Base-by-base conservation (phyloP, 2,888 invertebrate species). In the Chloroclysta siterata region DNA sequence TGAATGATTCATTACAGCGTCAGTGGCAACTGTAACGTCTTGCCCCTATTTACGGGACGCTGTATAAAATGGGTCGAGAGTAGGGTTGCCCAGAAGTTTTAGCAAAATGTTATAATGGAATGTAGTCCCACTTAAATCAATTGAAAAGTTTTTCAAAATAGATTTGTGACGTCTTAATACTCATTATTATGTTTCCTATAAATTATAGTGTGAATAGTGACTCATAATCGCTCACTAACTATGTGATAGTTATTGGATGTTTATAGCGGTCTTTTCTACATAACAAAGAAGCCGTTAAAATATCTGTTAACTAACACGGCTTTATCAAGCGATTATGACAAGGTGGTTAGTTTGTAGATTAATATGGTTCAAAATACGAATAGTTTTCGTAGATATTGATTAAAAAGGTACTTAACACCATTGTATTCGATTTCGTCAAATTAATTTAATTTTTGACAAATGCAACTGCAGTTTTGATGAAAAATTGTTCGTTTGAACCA, bases 161-260 rank as follows among this genome's bases (percentile, higher is more conserved):
- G 42, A 15, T 44, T 44, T 44, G 13, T 44, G 15, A 44, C 13
- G 65, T 73, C 72, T 78, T 78, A 82, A 83, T 83, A 83, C 83
- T 83, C 83, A 87, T 75, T 72, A 75, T 72, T 72, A 39, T 39
- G 82, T 84, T 83, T 87, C 84, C 84, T 87, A 82, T 76, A 74
- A 52, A 52, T 51, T 48, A 48, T 54, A 46, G 77, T 75, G 79
- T 76, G 77, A 77, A 28, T 57, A 42, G 5, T 11, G 14, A n/a
- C 6, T 42, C n/a, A 6, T 44, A 44, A 15, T 14, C 14, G 14
- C 15, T 14, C 7, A 15, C 6, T 44, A 15, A 7, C 8, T 0
- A 13, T 15, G 3, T 14, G n/a, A n/a, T 44, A 44, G 15, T 44
- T 44, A 44, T 15, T 7, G 14, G 44, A 14, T 14, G n/a, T 41